Evolutionary conservation across 2,113 vertebrate species (phyloP), one percentile per base, ranked within the genome.

Genomic region (Clarias gariepinus): DNA sequence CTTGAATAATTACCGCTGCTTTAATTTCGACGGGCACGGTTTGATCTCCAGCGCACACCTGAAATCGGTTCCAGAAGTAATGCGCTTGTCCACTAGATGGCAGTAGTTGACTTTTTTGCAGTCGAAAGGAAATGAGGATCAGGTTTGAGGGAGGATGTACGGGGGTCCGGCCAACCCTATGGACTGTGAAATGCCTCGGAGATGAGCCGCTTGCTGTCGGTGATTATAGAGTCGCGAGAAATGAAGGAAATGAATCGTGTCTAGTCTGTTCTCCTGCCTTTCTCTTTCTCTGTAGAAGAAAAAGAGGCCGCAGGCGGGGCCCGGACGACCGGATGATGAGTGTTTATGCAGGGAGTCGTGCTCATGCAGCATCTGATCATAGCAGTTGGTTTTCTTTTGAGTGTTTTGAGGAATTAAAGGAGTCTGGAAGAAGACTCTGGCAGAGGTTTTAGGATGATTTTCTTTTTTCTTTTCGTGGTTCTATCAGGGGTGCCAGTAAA

Each of bases 41-140:
- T 28, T 66, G 60, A 66, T 79, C 74, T n/a, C 30, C 25, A 18
- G 52, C 57, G 4, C 78, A 12, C 52, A 85, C n/a, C n/a, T 11
- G 18, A 55, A 68, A 47, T n/a, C n/a, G 15, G 19, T 47, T 53
- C 9, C 52, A 52, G 18, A 33, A 21, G 11, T 0, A 13, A 16
- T 21, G 33, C 63, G 55, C 41, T 8, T 74, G 25, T 55, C 28
- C 90, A 91, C 90, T 84, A 90, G 91, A 86, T 82, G 91, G 91
- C 90, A 87, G 61, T 87, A 64, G 85, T 58, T 63, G 71, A 82
- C 74, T 82, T 78, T 11, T 15, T 64, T 58, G 52, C 13, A 58
- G 74, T 3, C 5, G 10, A 47, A 47, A 2, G n/a, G 16, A 47
- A 25, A 68, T 11, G 30, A 11, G 16, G 7, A 13, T 68, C 55